Percentiles rank a stretch among this genome's conserved stretches.
These are phyloP conservation scores for Albula goreensis DNA, from an alignment of 2,113 vertebrate species.

Conservation along the genomic window DNA sequence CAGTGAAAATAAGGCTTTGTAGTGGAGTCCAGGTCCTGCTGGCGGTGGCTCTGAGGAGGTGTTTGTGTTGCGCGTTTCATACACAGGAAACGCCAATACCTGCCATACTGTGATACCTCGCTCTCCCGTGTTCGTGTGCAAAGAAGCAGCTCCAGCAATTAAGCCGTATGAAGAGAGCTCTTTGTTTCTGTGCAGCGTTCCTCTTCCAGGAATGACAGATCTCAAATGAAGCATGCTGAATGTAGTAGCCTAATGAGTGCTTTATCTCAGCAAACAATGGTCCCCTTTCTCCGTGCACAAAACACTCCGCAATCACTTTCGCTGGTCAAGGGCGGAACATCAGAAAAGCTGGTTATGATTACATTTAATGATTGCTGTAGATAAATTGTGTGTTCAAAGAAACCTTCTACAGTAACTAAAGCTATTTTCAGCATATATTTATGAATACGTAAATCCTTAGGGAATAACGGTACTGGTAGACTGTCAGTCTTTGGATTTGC, in stretches of 20 bases:
- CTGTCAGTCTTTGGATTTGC: conserved; percentile 12
- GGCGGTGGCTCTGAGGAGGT: background rate
- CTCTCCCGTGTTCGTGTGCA: conserved; percentile 27
- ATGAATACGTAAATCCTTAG: conserved; percentile 21
- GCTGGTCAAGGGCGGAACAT: conserved; percentile 38
- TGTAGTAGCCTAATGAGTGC: conserved; percentile 37
- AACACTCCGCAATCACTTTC: conserved; percentile 33
- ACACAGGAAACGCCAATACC: background rate
- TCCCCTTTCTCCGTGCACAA: conserved; percentile 38
- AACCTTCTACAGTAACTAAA: conserved; percentile 20
- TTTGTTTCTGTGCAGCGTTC: conserved; percentile 35
- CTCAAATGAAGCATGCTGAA: conserved; percentile 43
- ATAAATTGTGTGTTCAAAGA: conserved; percentile 19
- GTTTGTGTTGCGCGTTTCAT: background rate
- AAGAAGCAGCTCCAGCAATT: conserved; percentile 46
- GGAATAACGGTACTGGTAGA: conserved; percentile 13
- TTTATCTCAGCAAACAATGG: conserved; percentile 42
- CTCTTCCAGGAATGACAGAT: conserved; percentile 41
- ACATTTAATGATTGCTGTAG: conserved; percentile 28
- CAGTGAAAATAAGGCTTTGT: background rate
- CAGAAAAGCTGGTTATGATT: conserved; percentile 34
- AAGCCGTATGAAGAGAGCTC: conserved; percentile 22
- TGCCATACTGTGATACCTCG: conserved; percentile 43
- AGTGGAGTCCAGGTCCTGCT: background rate
- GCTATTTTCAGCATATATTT: conserved; percentile 12